A percentile compares a stretch with the other conserved stretches of the same genome.
These are phyloP conservation scores for Gandaritis pyraliata DNA, from an alignment of 2,888 invertebrate species.

Conservation along the genomic window DNA sequence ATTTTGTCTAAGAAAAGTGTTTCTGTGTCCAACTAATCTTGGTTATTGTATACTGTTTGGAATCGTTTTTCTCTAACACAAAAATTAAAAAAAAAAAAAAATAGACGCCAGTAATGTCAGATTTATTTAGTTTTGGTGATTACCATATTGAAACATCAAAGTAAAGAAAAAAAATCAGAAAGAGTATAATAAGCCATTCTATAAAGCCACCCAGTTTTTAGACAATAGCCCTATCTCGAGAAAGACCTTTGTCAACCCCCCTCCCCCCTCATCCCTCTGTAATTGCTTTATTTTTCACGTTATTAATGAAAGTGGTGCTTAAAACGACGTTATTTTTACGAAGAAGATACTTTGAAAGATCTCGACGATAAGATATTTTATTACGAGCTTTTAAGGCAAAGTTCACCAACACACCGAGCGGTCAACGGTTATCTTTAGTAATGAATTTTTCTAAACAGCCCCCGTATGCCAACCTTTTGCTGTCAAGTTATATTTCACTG, in stretches of 20 bases:
- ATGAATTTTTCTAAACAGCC: too few relatives aligned
- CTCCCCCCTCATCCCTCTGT: conserved; percentile 12
- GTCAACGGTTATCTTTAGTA: background rate
- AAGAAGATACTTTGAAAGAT: conserved; percentile 25
- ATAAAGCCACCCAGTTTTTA: conserved; percentile 15
- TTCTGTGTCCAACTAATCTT: too few relatives aligned
- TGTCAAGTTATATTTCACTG: too few relatives aligned
- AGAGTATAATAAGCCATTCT: conserved; percentile 15
- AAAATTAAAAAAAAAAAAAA: too few relatives aligned
- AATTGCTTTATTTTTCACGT: conserved; percentile 33
- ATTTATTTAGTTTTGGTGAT: background rate
- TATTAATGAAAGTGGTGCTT: conserved; percentile 36
- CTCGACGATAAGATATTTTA: conserved; percentile 25
- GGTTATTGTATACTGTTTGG: too few relatives aligned
- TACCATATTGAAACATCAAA: conserved; percentile 1
- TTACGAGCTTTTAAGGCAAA: conserved; percentile 17
- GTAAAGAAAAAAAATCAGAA: background rate
- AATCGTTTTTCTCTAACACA: too few relatives aligned
- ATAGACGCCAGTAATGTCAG: too few relatives aligned
- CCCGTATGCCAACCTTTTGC: too few relatives aligned
- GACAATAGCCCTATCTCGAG: conserved; percentile 19
- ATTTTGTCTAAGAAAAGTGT: too few relatives aligned
- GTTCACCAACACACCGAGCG: conserved; percentile 4
- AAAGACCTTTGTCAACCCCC: conserved; percentile 16
- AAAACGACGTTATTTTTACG: conserved; percentile 35